Evolutionary conservation across 2,113 vertebrate species (phyloP), one percentile per base, ranked within the genome.

Genomic region (Okapia johnstoni): DNA sequence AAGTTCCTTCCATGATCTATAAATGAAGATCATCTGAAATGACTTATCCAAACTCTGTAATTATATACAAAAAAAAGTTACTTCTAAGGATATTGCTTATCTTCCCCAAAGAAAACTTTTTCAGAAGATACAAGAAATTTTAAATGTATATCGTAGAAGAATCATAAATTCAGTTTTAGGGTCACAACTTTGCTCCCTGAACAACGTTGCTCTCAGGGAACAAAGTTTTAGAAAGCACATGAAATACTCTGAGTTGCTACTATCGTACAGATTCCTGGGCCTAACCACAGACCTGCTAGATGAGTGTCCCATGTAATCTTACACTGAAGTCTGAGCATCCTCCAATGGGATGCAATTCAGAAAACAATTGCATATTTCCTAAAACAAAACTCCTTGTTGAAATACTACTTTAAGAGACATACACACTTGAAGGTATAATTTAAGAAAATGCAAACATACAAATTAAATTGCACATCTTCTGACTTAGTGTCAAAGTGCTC

Each of bases 21-120:
- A 94, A 93, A 54, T 90, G 30, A 96, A 95, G 90, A 95, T 90
- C 60, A 90, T 88, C 54, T 85, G 25, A 50, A 87, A 95, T 96
- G 36, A 95, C 46, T 95, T 94, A 92, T 30, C 25, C 87, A 21
- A 96, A 93, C 33, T 77, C 73, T 21, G 16, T 63, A 95, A 91
- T 95, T 85, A 79, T 25, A 21, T 26, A 10, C 19, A 36, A 88
- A 66, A 48, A 28, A 7, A 55, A 10, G 55, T 14, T 33, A 46
- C 14, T 46, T 81, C 79, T 54, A 89, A 85, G 57, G 7, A 88
- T 63, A 73, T 88, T 55, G 19, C 60, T 57, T 84, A 55, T 92
- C 50, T 92, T 84, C 36, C 36, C 50, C 60, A 23, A 88, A 90
- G 30, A 80, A 97, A 85, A n/a, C 15, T 63, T 94, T 85, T 89